A percentile compares a stretch with the other conserved stretches of the same genome.
Conservation (phyloP, 23 tunicate genomes). For the Styela plicata region DNA sequence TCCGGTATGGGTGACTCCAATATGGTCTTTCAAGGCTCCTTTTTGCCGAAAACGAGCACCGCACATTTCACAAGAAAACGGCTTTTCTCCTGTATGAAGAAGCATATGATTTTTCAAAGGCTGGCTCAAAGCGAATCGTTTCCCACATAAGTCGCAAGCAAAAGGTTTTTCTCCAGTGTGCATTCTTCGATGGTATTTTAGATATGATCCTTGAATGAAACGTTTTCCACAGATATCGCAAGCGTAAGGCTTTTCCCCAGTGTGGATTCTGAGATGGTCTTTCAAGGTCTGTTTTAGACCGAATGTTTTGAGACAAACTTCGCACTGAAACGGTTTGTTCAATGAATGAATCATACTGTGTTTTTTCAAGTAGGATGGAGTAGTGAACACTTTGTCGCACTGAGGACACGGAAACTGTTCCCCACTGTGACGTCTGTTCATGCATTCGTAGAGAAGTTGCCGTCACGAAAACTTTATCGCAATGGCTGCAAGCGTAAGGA, state of each 20-base stretch:
- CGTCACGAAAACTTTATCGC: not conserved
- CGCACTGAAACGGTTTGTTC: not conserved
- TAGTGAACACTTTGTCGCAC: not conserved
- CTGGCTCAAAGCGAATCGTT: not conserved
- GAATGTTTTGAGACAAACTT: not conserved
- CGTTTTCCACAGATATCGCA: not conserved
- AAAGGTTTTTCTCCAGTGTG: conserved; percentile 35
- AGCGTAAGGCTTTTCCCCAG: not conserved
- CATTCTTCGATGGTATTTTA: conserved; percentile 70
- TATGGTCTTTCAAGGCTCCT: not conserved
- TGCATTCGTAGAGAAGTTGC: not conserved
- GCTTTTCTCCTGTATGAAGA: not conserved
- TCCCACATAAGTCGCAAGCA: not conserved
- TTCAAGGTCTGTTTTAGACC: not conserved
- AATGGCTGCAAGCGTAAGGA: not conserved
- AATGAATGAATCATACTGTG: not conserved
- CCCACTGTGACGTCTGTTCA: not conserved
- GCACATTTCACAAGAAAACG: not conserved
- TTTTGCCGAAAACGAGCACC: not conserved
- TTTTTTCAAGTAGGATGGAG: not conserved
- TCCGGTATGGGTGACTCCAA: not conserved
- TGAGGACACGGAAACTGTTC: not conserved
- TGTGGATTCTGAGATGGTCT: not conserved
- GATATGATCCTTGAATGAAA: not conserved
- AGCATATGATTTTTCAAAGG: not conserved